Conservation (phyloP, 2,888 invertebrate genomes). For the Ectobius pallidus region DNA sequence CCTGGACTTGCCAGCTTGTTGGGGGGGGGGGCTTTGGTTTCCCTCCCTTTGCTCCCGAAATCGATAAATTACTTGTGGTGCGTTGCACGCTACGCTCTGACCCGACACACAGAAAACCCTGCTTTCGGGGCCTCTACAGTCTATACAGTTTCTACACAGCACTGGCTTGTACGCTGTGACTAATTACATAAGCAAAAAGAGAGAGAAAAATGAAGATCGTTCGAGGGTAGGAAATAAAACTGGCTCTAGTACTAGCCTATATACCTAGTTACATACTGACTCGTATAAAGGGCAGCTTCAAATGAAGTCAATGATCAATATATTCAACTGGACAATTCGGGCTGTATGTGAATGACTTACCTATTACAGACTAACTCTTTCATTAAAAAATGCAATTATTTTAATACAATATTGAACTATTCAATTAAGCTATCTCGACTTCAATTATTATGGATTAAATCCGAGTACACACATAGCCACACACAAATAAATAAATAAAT, state of each 20-base stretch:
- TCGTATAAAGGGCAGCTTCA: no score
- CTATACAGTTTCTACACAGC: neutral
- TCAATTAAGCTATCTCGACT: no score
- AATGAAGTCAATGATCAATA: no score
- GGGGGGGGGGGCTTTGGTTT: conserved; percentile 17
- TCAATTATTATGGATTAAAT: no score
- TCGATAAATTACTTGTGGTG: conserved; percentile 28
- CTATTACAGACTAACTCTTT: no score
- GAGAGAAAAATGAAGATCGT: neutral
- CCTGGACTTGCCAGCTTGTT: neutral
- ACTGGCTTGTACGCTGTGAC: conserved; percentile 8
- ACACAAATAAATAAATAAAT: no score
- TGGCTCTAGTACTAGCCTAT: neutral
- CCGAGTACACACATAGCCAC: no score
- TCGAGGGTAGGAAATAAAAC: neutral
- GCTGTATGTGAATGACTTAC: no score
- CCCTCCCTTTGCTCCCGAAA: conserved; percentile 24
- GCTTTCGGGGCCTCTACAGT: neutral
- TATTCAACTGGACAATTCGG: no score
- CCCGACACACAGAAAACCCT: conserved; percentile 13
- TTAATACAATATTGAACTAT: no score
- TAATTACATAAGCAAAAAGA: conserved; percentile 17
- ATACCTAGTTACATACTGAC: neutral
- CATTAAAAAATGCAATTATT: no score
- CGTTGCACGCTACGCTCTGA: conserved; percentile 23